These are phyloP conservation scores for human DNA, from an alignment of 2,113 vertebrate species.

Conservation along the genomic window DNA sequence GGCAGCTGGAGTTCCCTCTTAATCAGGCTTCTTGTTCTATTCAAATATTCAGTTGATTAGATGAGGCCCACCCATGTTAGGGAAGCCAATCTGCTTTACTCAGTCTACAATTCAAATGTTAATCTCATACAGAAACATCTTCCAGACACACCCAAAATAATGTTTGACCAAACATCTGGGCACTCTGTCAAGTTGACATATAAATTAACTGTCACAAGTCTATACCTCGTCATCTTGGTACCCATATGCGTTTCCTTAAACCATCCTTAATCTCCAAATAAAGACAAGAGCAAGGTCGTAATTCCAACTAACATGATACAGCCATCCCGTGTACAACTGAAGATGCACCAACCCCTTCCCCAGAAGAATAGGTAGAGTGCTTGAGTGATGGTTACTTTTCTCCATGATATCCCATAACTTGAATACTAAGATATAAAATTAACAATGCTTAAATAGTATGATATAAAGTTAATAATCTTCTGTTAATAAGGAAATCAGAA, in stretches of 20 bases:
- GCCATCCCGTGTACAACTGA: background rate
- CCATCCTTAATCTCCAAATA: background rate
- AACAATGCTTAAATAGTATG: background rate
- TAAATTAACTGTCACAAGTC: background rate
- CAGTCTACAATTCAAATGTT: background rate
- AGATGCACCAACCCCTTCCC: background rate
- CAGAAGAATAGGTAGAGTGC: background rate
- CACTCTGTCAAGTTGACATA: background rate
- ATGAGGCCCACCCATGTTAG: background rate
- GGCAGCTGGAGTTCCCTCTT: background rate
- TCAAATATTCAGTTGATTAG: background rate
- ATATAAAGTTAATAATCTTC: background rate
- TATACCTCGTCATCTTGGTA: background rate
- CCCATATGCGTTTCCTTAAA: background rate
- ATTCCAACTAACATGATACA: background rate
- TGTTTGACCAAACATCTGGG: background rate
- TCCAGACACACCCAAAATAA: background rate
- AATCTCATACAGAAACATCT: background rate
- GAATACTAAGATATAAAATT: background rate
- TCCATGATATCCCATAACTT: background rate
- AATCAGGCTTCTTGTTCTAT: background rate
- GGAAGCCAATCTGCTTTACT: background rate
- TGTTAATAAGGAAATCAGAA: background rate
- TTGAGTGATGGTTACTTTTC: background rate
- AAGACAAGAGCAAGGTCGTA: background rate